phyloP scores from a whole-genome alignment of 2,797 vertebrate genomes.

The Avahi laniger region DNA sequence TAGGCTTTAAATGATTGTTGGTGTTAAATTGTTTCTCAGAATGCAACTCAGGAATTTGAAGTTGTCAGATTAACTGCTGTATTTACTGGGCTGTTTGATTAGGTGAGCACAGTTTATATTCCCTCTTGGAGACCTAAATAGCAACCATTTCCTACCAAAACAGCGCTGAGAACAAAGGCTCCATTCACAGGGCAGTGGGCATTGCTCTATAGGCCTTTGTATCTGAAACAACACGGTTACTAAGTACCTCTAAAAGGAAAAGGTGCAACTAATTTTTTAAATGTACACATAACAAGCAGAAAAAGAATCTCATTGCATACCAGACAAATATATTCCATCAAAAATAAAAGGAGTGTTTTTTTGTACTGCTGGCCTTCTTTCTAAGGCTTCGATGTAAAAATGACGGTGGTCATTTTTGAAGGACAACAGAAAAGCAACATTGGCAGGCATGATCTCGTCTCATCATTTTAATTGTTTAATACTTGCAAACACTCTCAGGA shows the following conservation, averaged over 20 bases:
- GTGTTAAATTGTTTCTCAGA: constrained; percentile 86
- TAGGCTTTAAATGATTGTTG: constrained; percentile 89
- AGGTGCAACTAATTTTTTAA: constrained; percentile 77
- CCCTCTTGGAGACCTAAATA: constrained; percentile 93
- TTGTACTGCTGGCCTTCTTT: constrained; percentile 67
- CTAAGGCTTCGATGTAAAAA: constrained; percentile 51
- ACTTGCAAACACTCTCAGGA: background rate
- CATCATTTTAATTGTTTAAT: background rate
- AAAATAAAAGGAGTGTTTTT: constrained; percentile 62
- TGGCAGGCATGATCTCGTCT: background rate
- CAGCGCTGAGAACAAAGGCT: constrained; percentile 91
- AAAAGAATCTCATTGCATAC: constrained; percentile 59
- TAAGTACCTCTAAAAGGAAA: constrained; percentile 79
- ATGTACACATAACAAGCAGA: constrained; percentile 55
- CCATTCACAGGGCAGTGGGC: constrained; percentile 88
- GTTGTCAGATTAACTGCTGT: constrained; percentile 88
- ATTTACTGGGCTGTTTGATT: constrained; percentile 91
- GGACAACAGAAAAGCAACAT: background rate
- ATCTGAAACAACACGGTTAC: constrained; percentile 83
- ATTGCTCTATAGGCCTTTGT: constrained; percentile 85
- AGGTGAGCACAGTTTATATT: constrained; percentile 95
- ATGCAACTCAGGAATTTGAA: constrained; percentile 86
- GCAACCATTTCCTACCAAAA: constrained; percentile 94
- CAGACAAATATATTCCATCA: constrained; percentile 64
- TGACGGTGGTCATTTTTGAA: constrained; percentile 58